Evolutionary conservation across 1,140 invertebrate species (phyloP).

Genomic region (Cyrtorhinus lividipennis): DNA sequence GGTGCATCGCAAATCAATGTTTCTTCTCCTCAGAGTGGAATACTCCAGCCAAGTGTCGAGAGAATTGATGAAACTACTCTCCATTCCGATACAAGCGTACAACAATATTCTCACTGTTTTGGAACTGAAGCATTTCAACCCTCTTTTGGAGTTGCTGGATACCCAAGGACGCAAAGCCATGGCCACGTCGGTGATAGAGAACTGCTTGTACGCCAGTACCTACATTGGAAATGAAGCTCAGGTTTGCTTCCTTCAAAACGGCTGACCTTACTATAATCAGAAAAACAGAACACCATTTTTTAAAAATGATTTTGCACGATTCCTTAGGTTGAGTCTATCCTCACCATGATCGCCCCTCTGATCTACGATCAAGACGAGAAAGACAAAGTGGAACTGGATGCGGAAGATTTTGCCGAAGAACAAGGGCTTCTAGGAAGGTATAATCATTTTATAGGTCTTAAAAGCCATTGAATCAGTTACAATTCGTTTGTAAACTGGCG

Average conservation of each 20-base stretch:
- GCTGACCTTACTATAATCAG: too few relatives aligned
- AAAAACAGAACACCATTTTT: too few relatives aligned
- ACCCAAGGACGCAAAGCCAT: conserved; percentile 75
- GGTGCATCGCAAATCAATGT: conserved; percentile 1
- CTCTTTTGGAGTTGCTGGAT: conserved; percentile 77
- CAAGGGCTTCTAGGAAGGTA: conserved; percentile 75
- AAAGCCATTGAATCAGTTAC: too few relatives aligned
- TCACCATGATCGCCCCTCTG: conserved; percentile 69
- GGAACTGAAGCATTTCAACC: conserved; percentile 67
- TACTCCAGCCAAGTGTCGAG: conserved; percentile 71
- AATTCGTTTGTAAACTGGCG: too few relatives aligned
- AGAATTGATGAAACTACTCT: conserved; percentile 82
- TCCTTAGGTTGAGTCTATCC: conserved; percentile 60
- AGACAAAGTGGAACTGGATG: conserved; percentile 42
- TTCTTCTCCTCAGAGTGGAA: conserved; percentile 41
- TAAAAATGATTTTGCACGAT: too few relatives aligned
- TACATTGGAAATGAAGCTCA: conserved; percentile 74
- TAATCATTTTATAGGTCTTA: too few relatives aligned
- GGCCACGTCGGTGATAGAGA: conserved; percentile 73
- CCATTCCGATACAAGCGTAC: conserved; percentile 89
- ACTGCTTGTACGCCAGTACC: conserved; percentile 79
- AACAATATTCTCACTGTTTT: conserved; percentile 81
- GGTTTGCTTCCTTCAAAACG: conserved; percentile 32
- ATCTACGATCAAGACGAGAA: conserved; percentile 52
- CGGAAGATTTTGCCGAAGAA: conserved; percentile 95